Evolutionary conservation across 2,797 vertebrate genomes (phyloP).

Genomic region (Oophaga sylvatica): DNA sequence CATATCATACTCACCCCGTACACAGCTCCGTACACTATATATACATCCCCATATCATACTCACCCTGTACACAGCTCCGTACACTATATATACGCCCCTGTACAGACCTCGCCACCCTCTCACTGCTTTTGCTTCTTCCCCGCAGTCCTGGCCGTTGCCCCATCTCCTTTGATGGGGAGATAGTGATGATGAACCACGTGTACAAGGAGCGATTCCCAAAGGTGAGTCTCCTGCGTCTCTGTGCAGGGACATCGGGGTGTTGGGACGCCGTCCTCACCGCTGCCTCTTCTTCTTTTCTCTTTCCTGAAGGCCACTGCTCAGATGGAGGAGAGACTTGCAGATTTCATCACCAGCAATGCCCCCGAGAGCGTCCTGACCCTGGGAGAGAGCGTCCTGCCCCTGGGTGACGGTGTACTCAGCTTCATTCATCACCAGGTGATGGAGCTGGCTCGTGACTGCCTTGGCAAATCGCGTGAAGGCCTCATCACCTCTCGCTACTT

Average conservation of each 20-base stretch:
- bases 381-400: conserved; percentile 89
- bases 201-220: conserved; percentile 99
- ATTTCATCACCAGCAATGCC: conserved; percentile 85
- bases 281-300: neutral
- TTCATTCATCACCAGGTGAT: conserved; percentile 98
- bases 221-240: conserved; percentile 73
- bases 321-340: conserved; percentile 94
- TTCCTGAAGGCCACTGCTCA: conserved; percentile 89
- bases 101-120: no score
- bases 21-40: no score
- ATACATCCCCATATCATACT: no score
- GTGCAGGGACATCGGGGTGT: no score
- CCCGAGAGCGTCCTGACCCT: conserved; percentile 87
- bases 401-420: conserved; percentile 93
- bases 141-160: conserved; percentile 93
- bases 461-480: conserved; percentile 90
- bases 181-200: conserved; percentile 99
- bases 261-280: neutral
- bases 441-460: conserved; percentile 93
- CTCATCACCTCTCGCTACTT: conserved; percentile 97
- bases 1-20: no score
- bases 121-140: neutral
- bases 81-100: no score
- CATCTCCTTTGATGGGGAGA: conserved; percentile 95
- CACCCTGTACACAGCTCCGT: no score